phyloP scores from a whole-genome alignment of 2,888 invertebrate genomes.

The Chalcis sispes region DNA sequence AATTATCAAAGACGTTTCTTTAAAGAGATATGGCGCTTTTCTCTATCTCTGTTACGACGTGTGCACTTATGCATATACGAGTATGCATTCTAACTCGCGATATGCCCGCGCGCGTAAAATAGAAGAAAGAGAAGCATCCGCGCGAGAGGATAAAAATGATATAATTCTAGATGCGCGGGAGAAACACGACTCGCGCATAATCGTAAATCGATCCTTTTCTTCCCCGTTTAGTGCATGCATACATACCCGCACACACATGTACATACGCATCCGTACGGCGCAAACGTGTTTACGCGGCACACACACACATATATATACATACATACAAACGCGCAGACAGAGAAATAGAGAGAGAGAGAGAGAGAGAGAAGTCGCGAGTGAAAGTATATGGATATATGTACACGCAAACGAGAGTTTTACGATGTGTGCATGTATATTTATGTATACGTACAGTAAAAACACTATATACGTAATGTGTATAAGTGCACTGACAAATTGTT shows the following conservation, averaged over 20 bases:
- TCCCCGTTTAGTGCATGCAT: not conserved
- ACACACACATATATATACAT: no score
- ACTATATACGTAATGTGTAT: constrained; percentile 25
- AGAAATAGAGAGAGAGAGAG: no score
- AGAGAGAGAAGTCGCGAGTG: no score
- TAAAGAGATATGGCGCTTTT: not conserved
- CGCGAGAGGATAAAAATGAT: constrained; percentile 17
- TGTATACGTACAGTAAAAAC: constrained; percentile 33
- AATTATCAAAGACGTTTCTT: not conserved
- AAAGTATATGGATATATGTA: not conserved
- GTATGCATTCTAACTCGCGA: not conserved
- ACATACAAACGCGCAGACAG: no score
- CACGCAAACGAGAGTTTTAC: no score
- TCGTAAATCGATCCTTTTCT: constrained; percentile 51
- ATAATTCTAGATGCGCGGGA: constrained; percentile 40
- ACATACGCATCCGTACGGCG: not conserved
- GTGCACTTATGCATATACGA: not conserved
- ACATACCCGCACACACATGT: not conserved
- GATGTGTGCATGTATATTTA: not conserved
- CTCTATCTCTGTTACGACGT: not conserved
- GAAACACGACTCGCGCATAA: constrained; percentile 50
- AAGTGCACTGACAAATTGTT: constrained; percentile 45
- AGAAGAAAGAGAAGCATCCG: constrained; percentile 35
- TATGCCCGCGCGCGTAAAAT: not conserved
- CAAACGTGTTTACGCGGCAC: constrained; percentile 24